phyloP scores from a whole-genome alignment of 2,797 vertebrate genomes.

The Cottoperca gobio region DNA sequence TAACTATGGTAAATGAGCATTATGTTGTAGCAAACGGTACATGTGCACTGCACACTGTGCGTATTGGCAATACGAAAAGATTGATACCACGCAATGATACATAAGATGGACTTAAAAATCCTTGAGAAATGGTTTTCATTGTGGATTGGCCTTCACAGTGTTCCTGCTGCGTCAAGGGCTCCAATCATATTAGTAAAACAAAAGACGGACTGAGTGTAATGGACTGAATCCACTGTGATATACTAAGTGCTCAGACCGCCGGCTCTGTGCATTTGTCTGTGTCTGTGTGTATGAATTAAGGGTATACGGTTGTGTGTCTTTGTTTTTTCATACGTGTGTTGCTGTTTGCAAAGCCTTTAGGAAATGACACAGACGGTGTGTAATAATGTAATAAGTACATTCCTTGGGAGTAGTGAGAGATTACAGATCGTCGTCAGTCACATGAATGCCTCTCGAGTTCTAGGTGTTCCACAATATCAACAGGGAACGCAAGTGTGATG shows the following conservation, averaged over 20 bases:
- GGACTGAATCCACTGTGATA: constrained; percentile 49
- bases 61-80: not conserved
- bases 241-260: constrained; percentile 44
- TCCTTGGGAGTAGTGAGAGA: not conserved
- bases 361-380: not conserved
- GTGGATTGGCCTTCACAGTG: constrained; percentile 13
- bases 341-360: not conserved
- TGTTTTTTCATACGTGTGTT: not conserved
- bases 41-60: not conserved
- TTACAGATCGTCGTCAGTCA: not conserved
- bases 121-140: constrained; percentile 7
- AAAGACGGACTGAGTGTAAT: constrained; percentile 42
- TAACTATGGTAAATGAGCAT: not conserved
- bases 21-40: not conserved
- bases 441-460: not conserved
- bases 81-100: not conserved
- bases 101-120: constrained; percentile 1
- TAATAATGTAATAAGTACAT: no score
- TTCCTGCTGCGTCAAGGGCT: constrained; percentile 39
- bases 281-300: not conserved
- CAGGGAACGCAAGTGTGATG: not conserved
- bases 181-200: constrained; percentile 63
- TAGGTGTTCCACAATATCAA: not conserved
- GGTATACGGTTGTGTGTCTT: not conserved
- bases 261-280: constrained; percentile 9